These are phyloP conservation scores for Andrena chrysosceles DNA, from an alignment of 2,888 invertebrate species.

Conservation along the genomic window DNA sequence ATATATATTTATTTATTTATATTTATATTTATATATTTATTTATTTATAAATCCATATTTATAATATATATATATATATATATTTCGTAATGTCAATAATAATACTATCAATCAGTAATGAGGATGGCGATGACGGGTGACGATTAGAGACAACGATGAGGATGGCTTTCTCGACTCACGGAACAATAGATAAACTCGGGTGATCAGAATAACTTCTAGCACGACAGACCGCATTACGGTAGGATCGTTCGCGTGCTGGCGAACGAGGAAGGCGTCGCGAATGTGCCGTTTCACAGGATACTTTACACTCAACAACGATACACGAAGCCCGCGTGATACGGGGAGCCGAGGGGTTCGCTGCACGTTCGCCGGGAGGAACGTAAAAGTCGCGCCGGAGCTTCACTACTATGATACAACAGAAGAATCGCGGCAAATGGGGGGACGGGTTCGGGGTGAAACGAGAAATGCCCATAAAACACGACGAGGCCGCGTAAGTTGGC, in stretches of 20 bases:
- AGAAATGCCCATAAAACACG: conserved; percentile 49
- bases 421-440: neutral
- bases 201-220: conserved; percentile 51
- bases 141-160: conserved; percentile 62
- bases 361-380: conserved; percentile 30
- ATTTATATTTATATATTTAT: conserved; percentile 66
- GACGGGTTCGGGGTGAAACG: neutral
- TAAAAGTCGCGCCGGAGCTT: conserved; percentile 1
- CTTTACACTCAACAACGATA: conserved; percentile 57
- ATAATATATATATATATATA: conserved; percentile 72
- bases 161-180: conserved; percentile 55
- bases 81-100: conserved; percentile 71
- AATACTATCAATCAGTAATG: conserved; percentile 69
- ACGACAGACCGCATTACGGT: conserved; percentile 67
- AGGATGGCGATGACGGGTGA: conserved; percentile 63
- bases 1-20: conserved; percentile 57
- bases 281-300: conserved; percentile 40
- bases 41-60: conserved; percentile 70
- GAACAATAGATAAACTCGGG: conserved; percentile 57
- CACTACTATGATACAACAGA: no score
- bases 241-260: conserved; percentile 57
- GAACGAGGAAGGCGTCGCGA: conserved; percentile 55
- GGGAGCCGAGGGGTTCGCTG: conserved; percentile 18
- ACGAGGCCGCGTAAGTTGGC: neutral
- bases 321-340: conserved; percentile 21